Evolutionary conservation across 2,113 vertebrate genomes (phyloP), one percentile per base, ranked within the genome.

Genomic region (Otolemur garnettii): DNA sequence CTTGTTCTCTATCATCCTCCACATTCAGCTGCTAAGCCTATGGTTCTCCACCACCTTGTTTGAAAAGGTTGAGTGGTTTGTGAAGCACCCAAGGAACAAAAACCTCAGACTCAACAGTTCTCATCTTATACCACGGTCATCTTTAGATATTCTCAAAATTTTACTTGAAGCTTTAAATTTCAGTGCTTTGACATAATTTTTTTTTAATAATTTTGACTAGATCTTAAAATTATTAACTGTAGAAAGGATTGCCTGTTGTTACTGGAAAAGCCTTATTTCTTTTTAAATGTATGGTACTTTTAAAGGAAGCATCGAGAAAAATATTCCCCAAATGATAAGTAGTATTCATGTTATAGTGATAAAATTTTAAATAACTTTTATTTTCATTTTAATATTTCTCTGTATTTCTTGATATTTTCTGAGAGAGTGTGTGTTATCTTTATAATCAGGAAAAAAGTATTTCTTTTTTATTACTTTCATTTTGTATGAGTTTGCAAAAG

Each of bases 321-420:
- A 24, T 85, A 79, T 62, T 57, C 9, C 74, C 10, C 28, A 86
- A 38, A 22, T 77, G 12, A 14, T 87, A 60, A 69, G 2, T 42
- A 74, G 35, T 38, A 33, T 11, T 57, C 92, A 75, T 78, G 85
- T 93, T 79, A 88, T 4, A 62, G 8, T 24, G 22, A 3, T 71
- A 33, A 17, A 69, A 84, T 87, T 87, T 60, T 17, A 78, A 35
- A 66, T 59, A 83, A 53, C 13, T 92, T 64, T 78, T 11, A 35
- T 81, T 64, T 86, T 30, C 2, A 72, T 50, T 92, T 71, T 75
- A 33, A 81, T 53, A 15, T 35, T 68, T 94, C 87, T 60, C 62
- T 69, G 71, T 87, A 84, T 80, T 83, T 95, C 33, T 79, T 95
- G 55, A 74, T 59, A 50, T 71, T 75, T 92, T 75, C 22, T 59